A percentile compares a stretch with the other conserved stretches of the same genome.
phyloP scores from a whole-genome alignment of 2,797 vertebrate genomes.

The Malacoctenus gilli region DNA sequence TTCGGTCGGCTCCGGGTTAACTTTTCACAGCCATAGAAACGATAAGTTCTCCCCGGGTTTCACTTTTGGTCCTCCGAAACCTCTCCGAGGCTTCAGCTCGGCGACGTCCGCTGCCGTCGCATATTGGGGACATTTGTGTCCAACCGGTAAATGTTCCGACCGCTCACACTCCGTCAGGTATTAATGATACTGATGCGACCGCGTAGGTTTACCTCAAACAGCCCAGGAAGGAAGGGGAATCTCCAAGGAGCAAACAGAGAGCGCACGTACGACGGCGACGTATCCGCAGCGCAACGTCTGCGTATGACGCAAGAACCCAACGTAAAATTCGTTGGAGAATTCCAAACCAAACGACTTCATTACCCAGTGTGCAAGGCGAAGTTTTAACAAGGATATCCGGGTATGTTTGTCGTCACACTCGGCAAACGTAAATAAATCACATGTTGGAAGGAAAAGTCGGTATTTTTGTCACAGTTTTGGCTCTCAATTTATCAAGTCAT shows the following conservation, averaged over 20 bases:
- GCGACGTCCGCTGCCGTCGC: conserved; percentile 25
- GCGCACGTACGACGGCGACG: conserved; percentile 59
- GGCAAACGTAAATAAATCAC: neutral
- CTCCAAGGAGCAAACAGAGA: conserved; percentile 63
- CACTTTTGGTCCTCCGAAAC: conserved; percentile 47
- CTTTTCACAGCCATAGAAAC: conserved; percentile 77
- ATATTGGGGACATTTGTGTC: conserved; percentile 44
- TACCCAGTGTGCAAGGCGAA: conserved; percentile 58
- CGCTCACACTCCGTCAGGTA: conserved; percentile 54
- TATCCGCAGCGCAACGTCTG: neutral
- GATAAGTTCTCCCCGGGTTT: conserved; percentile 60
- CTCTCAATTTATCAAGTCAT: neutral
- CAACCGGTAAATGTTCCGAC: conserved; percentile 28
- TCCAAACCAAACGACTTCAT: conserved; percentile 42
- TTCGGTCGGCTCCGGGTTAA: conserved; percentile 68
- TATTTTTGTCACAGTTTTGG: too few relatives aligned
- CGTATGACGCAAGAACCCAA: neutral
- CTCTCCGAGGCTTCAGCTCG: conserved; percentile 38
- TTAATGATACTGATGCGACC: conserved; percentile 58
- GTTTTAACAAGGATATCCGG: conserved; percentile 74
- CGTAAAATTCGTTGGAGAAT: conserved; percentile 69
- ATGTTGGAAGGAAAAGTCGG: too few relatives aligned
- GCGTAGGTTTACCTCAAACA: conserved; percentile 76
- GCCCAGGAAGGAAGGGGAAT: conserved; percentile 78
- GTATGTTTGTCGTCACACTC: conserved; percentile 29